Conservation (phyloP, 2,113 vertebrate genomes). For the Takifugu bimaculatus region DNA sequence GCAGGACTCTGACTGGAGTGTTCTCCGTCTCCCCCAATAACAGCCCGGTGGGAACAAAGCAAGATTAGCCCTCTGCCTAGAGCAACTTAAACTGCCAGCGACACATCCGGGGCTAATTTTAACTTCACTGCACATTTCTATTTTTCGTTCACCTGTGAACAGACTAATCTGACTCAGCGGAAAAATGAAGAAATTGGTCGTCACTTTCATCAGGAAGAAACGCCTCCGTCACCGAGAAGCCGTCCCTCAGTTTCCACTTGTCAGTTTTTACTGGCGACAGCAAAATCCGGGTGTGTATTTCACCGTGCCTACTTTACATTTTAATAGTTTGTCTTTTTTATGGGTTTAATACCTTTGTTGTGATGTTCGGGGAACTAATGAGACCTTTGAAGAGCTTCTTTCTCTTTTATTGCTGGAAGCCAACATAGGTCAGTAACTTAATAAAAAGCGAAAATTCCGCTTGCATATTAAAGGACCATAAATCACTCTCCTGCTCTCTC, state of each 20-base stretch:
- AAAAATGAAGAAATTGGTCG: not conserved
- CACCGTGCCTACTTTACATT: not conserved
- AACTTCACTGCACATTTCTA: constrained; percentile 2
- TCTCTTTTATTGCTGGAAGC: constrained; percentile 29
- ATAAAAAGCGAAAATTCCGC: constrained; percentile 56
- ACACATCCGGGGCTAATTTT: constrained; percentile 1
- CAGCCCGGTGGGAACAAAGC: too few relatives aligned
- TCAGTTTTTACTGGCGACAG: constrained; percentile 4
- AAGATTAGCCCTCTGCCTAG: too few relatives aligned
- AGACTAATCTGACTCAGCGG: constrained; percentile 1
- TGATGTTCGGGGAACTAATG: constrained; percentile 4
- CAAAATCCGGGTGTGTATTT: not conserved
- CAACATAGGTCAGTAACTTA: constrained; percentile 50
- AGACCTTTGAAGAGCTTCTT: constrained; percentile 25
- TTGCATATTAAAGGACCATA: constrained; percentile 34
- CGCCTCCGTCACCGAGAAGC: constrained; percentile 6
- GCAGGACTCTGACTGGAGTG: too few relatives aligned
- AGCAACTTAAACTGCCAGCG: too few relatives aligned
- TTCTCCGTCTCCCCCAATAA: too few relatives aligned
- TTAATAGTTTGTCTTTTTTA: constrained; percentile 1
- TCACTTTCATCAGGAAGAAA: not conserved
- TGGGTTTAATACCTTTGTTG: constrained; percentile 1
- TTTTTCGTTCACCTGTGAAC: not conserved
- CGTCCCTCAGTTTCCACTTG: constrained; percentile 1
- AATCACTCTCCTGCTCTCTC: constrained; percentile 18